These are phyloP conservation scores for Autographa pulchrina DNA, from an alignment of 2,888 invertebrate species.

Conservation along the genomic window DNA sequence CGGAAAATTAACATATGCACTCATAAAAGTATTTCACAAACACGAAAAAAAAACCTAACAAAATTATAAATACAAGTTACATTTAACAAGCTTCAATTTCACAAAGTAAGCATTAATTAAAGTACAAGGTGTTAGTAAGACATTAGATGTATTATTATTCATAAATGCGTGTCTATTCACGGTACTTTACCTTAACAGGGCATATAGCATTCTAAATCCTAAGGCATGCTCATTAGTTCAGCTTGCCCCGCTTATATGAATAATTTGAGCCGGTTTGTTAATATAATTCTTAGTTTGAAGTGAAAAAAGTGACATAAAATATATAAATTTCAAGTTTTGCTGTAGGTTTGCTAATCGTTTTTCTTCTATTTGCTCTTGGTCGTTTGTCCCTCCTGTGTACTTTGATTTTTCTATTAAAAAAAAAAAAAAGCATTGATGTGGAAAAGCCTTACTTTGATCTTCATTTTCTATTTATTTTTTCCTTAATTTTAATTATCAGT, in stretches of 20 bases:
- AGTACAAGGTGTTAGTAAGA: conserved; percentile 43
- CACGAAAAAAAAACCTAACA: not conserved
- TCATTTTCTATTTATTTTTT: no score
- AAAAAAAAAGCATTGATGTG: no score
- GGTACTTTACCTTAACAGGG: conserved; percentile 41
- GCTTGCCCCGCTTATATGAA: not conserved
- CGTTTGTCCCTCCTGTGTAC: not conserved
- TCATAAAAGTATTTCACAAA: not conserved
- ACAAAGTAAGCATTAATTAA: conserved; percentile 41
- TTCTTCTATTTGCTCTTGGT: not conserved
- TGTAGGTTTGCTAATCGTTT: not conserved
- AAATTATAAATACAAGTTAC: not conserved
- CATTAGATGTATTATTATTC: conserved; percentile 44
- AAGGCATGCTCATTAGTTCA: conserved; percentile 33
- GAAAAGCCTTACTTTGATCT: no score
- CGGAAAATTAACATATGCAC: not conserved
- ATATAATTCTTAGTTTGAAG: not conserved
- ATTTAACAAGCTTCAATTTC: conserved; percentile 18
- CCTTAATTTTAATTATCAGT: no score
- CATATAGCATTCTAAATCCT: conserved; percentile 24
- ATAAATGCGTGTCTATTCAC: conserved; percentile 38
- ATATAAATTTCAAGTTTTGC: not conserved
- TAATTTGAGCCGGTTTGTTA: not conserved
- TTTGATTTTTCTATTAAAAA: no score
- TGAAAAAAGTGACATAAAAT: not conserved